Conservation (phyloP, 2,888 invertebrate genomes). For the Acanthoscelides obtectus region DNA sequence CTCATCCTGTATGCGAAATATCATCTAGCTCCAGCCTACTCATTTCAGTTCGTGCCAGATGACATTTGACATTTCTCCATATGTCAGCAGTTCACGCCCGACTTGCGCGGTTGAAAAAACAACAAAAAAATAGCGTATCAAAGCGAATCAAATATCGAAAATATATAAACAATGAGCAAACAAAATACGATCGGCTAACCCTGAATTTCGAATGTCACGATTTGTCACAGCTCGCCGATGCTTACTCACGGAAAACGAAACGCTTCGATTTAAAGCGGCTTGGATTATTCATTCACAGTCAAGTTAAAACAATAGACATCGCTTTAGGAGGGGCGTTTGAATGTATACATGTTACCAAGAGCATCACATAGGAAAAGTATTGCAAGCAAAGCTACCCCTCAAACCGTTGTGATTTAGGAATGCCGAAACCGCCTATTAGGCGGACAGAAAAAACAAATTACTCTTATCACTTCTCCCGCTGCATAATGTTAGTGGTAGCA, state of each 20-base stretch:
- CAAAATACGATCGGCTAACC: not conserved
- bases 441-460: too few relatives aligned
- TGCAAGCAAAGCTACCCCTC: too few relatives aligned
- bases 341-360: too few relatives aligned
- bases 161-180: not conserved
- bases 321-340: too few relatives aligned
- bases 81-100: not conserved
- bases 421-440: too few relatives aligned
- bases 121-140: not conserved
- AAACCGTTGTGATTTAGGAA: too few relatives aligned
- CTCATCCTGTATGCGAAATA: not conserved
- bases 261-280: not conserved
- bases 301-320: not conserved
- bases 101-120: not conserved
- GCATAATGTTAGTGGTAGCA: too few relatives aligned
- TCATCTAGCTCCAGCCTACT: too few relatives aligned
- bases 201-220: not conserved
- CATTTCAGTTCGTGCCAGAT: not conserved
- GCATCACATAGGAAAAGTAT: too few relatives aligned
- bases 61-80: not conserved
- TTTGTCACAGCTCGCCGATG: not conserved
- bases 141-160: not conserved
- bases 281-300: not conserved
- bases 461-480: too few relatives aligned
- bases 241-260: not conserved